phyloP scores from a whole-genome alignment of 2,113 vertebrate species.

The Pagrus major region DNA sequence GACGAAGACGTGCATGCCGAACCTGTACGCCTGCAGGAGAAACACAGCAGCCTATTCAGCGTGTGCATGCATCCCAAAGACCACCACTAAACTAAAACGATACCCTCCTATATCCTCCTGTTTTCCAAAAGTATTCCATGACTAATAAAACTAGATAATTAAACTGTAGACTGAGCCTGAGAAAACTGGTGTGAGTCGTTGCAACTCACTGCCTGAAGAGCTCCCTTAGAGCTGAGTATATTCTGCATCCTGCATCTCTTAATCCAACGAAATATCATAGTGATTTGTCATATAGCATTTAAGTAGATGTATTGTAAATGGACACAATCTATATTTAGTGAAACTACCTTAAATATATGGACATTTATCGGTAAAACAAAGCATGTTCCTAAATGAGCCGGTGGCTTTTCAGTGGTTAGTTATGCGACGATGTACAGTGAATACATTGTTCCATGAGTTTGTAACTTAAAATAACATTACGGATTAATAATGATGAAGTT shows the following conservation, averaged over 20 bases:
- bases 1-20: neutral
- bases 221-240: slow-evolving; percentile 10
- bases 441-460: slow-evolving; percentile 55
- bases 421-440: slow-evolving; percentile 21
- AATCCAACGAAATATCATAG: slow-evolving; percentile 25
- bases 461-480: slow-evolving; percentile 42
- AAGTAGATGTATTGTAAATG: slow-evolving; percentile 53
- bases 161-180: slow-evolving; percentile 18
- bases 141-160: neutral
- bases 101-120: neutral
- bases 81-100: neutral
- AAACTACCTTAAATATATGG: slow-evolving; percentile 43
- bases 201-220: slow-evolving; percentile 45
- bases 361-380: slow-evolving; percentile 44
- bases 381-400: slow-evolving; percentile 61
- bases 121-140: neutral
- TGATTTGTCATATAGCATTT: slow-evolving; percentile 49
- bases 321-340: slow-evolving; percentile 50
- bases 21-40: slow-evolving; percentile 7
- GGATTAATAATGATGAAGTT: slow-evolving; percentile 31
- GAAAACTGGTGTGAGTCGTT: slow-evolving; percentile 12
- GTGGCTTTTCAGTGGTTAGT: slow-evolving; percentile 51
- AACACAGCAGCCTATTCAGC: neutral
- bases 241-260: slow-evolving; percentile 43
- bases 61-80: slow-evolving; percentile 54